phyloP scores from a whole-genome alignment of 2,888 invertebrate species.

The Aphodius granarius region DNA sequence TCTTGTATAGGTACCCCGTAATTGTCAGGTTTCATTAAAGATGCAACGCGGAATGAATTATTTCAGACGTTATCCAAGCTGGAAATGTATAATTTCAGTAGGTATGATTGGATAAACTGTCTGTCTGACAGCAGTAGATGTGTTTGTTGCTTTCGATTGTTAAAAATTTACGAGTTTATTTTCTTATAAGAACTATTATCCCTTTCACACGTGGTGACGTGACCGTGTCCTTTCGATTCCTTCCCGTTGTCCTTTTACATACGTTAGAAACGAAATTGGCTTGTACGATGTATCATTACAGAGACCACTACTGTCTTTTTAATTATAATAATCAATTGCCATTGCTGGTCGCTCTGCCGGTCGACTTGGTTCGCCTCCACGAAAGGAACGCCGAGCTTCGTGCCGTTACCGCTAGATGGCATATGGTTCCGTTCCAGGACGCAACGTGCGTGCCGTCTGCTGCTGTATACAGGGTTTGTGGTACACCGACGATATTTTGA shows the following conservation, averaged over 20 bases:
- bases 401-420: conserved; percentile 20
- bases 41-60: background rate
- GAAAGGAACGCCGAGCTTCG: conserved; percentile 2
- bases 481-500: conserved; percentile 12
- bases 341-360: background rate
- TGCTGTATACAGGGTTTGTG: background rate
- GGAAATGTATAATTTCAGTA: background rate
- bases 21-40: background rate
- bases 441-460: background rate
- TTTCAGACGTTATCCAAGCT: background rate
- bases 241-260: background rate
- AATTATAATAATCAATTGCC: conserved; percentile 11
- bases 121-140: background rate
- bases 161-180: background rate
- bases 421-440: conserved; percentile 17
- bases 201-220: background rate
- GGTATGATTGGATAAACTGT: background rate
- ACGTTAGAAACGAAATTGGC: background rate
- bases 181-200: background rate
- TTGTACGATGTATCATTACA: background rate
- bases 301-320: background rate
- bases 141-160: background rate
- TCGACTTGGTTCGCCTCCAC: conserved; percentile 4
- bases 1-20: background rate
- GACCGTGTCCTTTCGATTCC: background rate